Percentiles rank a stretch among this genome's conserved stretches.
Evolutionary conservation across 2,888 invertebrate genomes (phyloP).

Genomic region (Trypoxylon attenuatum): DNA sequence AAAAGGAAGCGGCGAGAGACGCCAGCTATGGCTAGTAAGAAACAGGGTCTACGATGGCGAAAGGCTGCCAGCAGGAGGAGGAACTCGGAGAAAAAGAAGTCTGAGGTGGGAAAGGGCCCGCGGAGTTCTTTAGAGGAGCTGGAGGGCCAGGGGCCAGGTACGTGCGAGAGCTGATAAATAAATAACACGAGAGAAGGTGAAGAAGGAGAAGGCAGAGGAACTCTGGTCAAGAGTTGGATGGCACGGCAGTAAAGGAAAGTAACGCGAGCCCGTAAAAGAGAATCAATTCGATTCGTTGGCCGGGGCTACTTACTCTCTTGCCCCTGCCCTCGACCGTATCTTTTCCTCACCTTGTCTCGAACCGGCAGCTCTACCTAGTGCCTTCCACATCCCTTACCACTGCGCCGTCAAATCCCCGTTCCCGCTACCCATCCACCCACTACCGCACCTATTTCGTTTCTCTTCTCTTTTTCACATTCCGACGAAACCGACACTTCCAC

Average conservation of each 20-base stretch:
- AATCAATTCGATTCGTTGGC: slow-evolving; percentile 72
- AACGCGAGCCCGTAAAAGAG: slow-evolving; percentile 69
- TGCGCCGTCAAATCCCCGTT: slow-evolving; percentile 44
- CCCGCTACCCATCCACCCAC: too few relatives aligned
- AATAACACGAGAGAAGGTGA: slow-evolving; percentile 47
- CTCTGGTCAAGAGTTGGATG: slow-evolving; percentile 62
- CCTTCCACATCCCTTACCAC: slow-evolving; percentile 34
- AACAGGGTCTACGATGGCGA: background rate
- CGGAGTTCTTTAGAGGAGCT: slow-evolving; percentile 31
- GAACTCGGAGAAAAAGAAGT: background rate
- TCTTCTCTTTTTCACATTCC: slow-evolving; percentile 39
- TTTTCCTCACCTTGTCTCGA: slow-evolving; percentile 37
- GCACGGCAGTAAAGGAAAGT: slow-evolving; percentile 63
- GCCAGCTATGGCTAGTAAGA: background rate
- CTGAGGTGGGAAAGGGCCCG: slow-evolving; percentile 15
- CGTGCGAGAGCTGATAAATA: slow-evolving; percentile 61
- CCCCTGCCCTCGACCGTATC: slow-evolving; percentile 24
- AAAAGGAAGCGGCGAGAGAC: too few relatives aligned
- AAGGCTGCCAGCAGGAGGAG: background rate
- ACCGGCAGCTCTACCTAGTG: background rate
- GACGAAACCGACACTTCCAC: slow-evolving; percentile 41
- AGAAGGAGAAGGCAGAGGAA: slow-evolving; percentile 3
- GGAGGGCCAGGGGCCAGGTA: slow-evolving; percentile 23
- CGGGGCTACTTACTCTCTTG: slow-evolving; percentile 33
- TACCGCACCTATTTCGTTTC: slow-evolving; percentile 40